Evolutionary conservation across 2,113 vertebrate species (phyloP).

Genomic region (Galbula dea): DNA sequence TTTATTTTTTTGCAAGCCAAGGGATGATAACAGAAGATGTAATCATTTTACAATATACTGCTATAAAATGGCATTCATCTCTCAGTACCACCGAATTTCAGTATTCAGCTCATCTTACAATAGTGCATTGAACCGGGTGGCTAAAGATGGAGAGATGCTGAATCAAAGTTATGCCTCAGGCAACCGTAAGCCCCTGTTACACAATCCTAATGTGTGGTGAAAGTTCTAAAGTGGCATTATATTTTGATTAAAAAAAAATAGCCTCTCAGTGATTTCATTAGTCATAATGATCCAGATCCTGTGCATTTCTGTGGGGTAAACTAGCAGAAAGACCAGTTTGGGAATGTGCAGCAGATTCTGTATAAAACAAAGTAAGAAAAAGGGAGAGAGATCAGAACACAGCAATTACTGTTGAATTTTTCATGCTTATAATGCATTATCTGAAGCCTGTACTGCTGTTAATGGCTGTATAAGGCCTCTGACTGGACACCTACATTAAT

Average conservation of each 20-base stretch:
- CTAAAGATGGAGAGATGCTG: conserved; percentile 38
- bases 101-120: conserved; percentile 32
- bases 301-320: conserved; percentile 53
- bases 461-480: conserved; percentile 67
- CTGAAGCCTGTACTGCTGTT: conserved; percentile 45
- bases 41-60: conserved; percentile 16
- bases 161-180: conserved; percentile 64
- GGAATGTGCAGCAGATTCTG: conserved; percentile 35
- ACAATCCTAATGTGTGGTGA: conserved; percentile 20
- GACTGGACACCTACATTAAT: conserved; percentile 71
- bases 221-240: conserved; percentile 59
- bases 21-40: neutral
- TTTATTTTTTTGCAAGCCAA: neutral
- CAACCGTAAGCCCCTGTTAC: conserved; percentile 45
- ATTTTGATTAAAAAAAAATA: conserved; percentile 57
- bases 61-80: neutral
- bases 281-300: conserved; percentile 60
- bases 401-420: conserved; percentile 71
- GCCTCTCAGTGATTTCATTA: conserved; percentile 56
- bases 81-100: conserved; percentile 25
- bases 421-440: conserved; percentile 72
- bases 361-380: conserved; percentile 44
- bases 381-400: conserved; percentile 51
- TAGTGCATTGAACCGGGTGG: conserved; percentile 27
- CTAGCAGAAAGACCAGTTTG: conserved; percentile 43